Conservation (phyloP, 2,113 vertebrate genomes). For the Cyphomyrus discorhynchus region DNA sequence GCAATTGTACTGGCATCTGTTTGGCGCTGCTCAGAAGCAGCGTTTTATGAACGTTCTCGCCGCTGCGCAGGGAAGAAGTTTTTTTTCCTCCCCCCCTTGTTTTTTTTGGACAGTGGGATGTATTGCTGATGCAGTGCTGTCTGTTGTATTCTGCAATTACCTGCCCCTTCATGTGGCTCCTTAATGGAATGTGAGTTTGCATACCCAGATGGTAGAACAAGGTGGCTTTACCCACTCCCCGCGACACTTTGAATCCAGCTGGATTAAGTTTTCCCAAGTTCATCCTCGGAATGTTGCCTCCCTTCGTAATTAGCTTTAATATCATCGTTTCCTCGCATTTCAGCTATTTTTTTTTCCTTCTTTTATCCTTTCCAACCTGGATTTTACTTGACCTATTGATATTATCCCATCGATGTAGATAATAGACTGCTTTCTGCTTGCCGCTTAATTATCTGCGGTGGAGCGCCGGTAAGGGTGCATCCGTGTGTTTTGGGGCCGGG, state of each 20-base stretch:
- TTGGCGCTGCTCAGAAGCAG: slow-evolving; percentile 52
- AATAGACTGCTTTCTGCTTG: not conserved
- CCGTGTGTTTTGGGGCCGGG: not conserved
- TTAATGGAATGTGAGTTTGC: slow-evolving; percentile 55
- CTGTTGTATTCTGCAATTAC: slow-evolving; percentile 54
- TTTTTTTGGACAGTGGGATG: slow-evolving; percentile 51
- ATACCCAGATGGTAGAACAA: slow-evolving; percentile 64
- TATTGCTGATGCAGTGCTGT: slow-evolving; percentile 52
- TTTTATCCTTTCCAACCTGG: slow-evolving; percentile 10
- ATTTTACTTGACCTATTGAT: not conserved
- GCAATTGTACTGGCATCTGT: slow-evolving; percentile 63
- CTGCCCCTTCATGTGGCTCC: slow-evolving; percentile 59
- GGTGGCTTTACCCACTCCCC: slow-evolving; percentile 51
- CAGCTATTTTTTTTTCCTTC: slow-evolving; percentile 10
- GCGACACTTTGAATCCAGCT: slow-evolving; percentile 61
- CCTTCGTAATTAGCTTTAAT: slow-evolving; percentile 57
- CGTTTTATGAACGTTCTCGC: slow-evolving; percentile 49
- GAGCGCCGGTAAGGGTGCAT: not conserved
- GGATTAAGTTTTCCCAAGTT: slow-evolving; percentile 54
- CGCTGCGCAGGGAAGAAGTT: slow-evolving; percentile 41
- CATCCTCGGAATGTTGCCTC: slow-evolving; percentile 54
- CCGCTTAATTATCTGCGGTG: not conserved
- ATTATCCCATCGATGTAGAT: not conserved
- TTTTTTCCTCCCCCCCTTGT: slow-evolving; percentile 26
- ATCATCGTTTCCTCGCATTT: slow-evolving; percentile 18